These are phyloP conservation scores for Eira barbara DNA, from an alignment of 2,113 vertebrate species.

Conservation along the genomic window DNA sequence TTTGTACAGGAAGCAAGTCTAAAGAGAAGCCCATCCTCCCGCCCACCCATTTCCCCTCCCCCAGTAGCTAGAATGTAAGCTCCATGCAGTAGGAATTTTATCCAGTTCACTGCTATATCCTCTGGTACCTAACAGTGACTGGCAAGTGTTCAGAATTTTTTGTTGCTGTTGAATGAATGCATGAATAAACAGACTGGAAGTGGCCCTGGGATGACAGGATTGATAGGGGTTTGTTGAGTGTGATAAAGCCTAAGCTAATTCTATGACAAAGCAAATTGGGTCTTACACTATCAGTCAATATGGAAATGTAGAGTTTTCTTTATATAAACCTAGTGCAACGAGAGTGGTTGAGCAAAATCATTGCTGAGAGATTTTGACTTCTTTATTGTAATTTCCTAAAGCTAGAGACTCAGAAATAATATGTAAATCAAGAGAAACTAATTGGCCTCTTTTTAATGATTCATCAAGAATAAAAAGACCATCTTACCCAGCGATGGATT, in stretches of 20 bases:
- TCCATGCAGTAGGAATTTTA: not conserved
- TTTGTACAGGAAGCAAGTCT: not conserved
- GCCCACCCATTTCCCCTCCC: fast-evolving
- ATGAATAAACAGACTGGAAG: not conserved
- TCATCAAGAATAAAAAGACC: conserved; percentile 42
- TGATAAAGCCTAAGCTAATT: not conserved
- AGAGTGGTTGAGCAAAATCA: conserved; percentile 12
- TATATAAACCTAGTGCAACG: not conserved
- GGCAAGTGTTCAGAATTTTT: not conserved
- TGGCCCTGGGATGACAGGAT: not conserved
- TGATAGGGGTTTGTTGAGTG: not conserved
- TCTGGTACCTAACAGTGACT: not conserved
- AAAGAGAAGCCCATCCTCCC: not conserved
- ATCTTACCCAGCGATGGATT: not conserved
- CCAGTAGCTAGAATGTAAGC: not conserved
- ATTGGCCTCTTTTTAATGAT: conserved; percentile 20
- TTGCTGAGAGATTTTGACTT: conserved; percentile 19
- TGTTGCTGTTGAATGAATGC: not conserved
- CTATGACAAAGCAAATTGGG: not conserved
- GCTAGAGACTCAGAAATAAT: not conserved
- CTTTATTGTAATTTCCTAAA: not conserved
- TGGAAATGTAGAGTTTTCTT: not conserved
- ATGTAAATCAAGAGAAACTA: not conserved
- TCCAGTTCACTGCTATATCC: not conserved
- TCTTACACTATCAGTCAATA: not conserved